These are phyloP conservation scores for Nymphalis c-album DNA, from an alignment of 2,888 invertebrate genomes.

Conservation along the genomic window DNA sequence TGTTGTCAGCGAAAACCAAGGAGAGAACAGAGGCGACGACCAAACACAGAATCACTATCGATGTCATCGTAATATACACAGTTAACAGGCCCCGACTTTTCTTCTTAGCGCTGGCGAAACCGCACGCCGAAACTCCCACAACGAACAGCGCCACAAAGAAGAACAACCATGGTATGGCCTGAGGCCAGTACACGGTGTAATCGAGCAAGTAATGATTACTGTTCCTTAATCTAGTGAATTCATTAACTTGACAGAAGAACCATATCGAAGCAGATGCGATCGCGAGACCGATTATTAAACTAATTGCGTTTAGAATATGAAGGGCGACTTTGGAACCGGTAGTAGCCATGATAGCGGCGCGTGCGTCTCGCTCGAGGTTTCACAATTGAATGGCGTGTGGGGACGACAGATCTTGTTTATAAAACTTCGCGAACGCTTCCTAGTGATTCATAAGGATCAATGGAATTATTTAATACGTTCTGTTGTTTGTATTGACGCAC, in stretches of 20 bases:
- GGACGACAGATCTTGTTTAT: conserved; percentile 47
- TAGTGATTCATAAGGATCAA: conserved; percentile 42
- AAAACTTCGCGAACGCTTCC: conserved; percentile 38
- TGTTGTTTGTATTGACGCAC: neutral
- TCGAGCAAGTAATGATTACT: conserved; percentile 69
- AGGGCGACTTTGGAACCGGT: conserved; percentile 44
- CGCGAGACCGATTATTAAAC: conserved; percentile 56
- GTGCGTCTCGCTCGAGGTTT: conserved; percentile 36
- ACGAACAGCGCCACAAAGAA: conserved; percentile 61
- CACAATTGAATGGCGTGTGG: conserved; percentile 61
- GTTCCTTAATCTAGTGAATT: conserved; percentile 61
- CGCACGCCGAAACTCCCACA: conserved; percentile 60
- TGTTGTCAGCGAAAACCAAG: conserved; percentile 62
- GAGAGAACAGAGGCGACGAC: conserved; percentile 57
- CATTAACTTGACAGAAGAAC: conserved; percentile 64
- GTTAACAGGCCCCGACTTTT: conserved; percentile 54
- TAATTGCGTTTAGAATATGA: conserved; percentile 58
- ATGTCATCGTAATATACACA: conserved; percentile 55
- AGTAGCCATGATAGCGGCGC: conserved; percentile 43
- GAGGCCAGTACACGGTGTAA: conserved; percentile 73
- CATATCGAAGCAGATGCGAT: conserved; percentile 61
- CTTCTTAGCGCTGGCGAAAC: conserved; percentile 61
- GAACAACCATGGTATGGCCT: conserved; percentile 73
- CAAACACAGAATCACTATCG: conserved; percentile 52
- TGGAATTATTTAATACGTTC: conserved; percentile 24